Evolutionary conservation across 2,888 invertebrate species (phyloP).

Genomic region (Campaea margaritaria): DNA sequence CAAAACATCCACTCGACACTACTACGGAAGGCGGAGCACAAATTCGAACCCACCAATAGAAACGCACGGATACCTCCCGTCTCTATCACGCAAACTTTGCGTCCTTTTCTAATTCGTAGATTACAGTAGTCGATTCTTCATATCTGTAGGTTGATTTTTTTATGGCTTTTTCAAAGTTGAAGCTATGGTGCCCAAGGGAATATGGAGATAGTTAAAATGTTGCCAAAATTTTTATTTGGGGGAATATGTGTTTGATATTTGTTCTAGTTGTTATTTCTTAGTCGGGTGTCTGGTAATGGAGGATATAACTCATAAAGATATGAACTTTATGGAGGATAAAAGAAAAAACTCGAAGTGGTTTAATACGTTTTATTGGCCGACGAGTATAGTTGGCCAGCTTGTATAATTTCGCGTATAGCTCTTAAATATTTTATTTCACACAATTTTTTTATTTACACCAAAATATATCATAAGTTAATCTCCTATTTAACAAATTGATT

Average conservation of each 20-base stretch:
- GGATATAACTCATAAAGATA: constrained; percentile 11
- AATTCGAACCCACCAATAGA: constrained; percentile 51
- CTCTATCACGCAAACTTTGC: constrained; percentile 43
- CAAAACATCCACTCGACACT: constrained; percentile 71
- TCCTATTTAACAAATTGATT: constrained; percentile 28
- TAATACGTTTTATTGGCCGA: constrained; percentile 1
- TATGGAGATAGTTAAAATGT: constrained; percentile 61
- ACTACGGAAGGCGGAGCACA: constrained; percentile 59
- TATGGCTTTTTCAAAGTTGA: constrained; percentile 69
- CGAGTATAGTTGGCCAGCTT: background rate
- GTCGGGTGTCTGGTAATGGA: constrained; percentile 33
- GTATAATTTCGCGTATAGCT: constrained; percentile 9
- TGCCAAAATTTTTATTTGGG: constrained; percentile 52
- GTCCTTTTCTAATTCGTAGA: constrained; percentile 65
- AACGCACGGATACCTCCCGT: constrained; percentile 29
- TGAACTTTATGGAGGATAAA: background rate
- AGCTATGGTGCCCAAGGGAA: constrained; percentile 50
- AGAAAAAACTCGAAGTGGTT: constrained; percentile 1
- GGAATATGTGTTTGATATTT: constrained; percentile 47
- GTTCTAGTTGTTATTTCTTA: constrained; percentile 41
- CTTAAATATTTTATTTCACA: constrained; percentile 8
- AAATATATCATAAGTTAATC: constrained; percentile 15
- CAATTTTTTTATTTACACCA: background rate
- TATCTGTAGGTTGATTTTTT: constrained; percentile 73
- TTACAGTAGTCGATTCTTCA: constrained; percentile 75